These are phyloP conservation scores for Acanthaster planci DNA, from an alignment of 35 echinoderm and acorn worm species.

Conservation along the genomic window DNA sequence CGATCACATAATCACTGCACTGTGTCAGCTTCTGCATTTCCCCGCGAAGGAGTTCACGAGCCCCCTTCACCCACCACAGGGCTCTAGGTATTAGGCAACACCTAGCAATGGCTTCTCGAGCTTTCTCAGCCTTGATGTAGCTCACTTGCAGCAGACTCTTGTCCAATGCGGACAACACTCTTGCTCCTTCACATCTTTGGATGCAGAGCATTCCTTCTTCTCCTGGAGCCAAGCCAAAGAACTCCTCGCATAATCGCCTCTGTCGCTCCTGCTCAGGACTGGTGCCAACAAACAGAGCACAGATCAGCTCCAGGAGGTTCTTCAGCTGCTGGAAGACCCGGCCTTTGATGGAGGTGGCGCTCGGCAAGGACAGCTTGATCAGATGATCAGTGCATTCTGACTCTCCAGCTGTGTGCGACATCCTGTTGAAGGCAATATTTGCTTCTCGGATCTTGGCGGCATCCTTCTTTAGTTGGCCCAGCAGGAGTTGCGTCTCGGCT, in stretches of 20 bases:
- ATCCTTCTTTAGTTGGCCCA: constrained; percentile 40
- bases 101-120: background rate
- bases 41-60: background rate
- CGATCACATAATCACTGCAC: constrained; percentile 34
- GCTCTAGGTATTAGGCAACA: constrained; percentile 30
- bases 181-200: constrained; percentile 34
- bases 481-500: constrained; percentile 19
- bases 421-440: background rate
- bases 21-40: constrained; percentile 19
- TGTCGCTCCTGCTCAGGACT: background rate
- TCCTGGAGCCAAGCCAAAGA: constrained; percentile 27
- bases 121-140: constrained; percentile 2
- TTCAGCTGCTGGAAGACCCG: constrained; percentile 4
- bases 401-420: constrained; percentile 26
- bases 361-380: background rate
- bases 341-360: background rate
- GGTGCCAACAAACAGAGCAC: constrained; percentile 20
- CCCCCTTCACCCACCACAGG: constrained; percentile 25
- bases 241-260: constrained; percentile 2
- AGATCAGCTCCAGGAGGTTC: constrained; percentile 7
- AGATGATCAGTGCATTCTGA: background rate
- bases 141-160: background rate
- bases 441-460: constrained; percentile 14
- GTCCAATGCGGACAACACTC: background rate
- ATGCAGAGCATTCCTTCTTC: background rate